These are phyloP conservation scores for Otolemur garnettii DNA, from an alignment of 2,113 vertebrate species.

Conservation along the genomic window DNA sequence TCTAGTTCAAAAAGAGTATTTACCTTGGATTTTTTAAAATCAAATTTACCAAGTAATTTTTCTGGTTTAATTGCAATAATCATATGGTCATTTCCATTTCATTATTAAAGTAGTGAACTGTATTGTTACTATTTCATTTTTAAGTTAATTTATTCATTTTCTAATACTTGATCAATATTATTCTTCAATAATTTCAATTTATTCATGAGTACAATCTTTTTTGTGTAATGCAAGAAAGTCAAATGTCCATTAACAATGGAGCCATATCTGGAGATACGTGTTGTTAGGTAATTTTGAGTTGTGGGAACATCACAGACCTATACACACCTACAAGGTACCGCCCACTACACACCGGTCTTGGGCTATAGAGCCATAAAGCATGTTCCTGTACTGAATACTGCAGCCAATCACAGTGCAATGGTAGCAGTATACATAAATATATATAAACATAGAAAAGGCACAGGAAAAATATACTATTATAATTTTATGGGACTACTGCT, in stretches of 20 bases:
- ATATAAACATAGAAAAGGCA: not conserved
- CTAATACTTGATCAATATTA: not conserved
- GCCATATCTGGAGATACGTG: not conserved
- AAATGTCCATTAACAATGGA: not conserved
- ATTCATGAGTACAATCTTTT: not conserved
- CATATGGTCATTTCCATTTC: not conserved
- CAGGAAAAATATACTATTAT: not conserved
- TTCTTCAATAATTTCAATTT: not conserved
- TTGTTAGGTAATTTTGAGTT: not conserved
- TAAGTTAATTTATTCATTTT: not conserved
- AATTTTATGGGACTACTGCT: not conserved
- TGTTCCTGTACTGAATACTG: not conserved
- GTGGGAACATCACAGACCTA: not conserved
- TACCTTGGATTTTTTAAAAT: not conserved
- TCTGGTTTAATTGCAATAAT: not conserved
- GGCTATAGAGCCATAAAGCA: not conserved
- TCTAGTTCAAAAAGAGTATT: not conserved
- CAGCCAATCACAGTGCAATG: not conserved
- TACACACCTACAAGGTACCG: not conserved
- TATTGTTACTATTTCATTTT: not conserved
- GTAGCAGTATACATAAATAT: not conserved
- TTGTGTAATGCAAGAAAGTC: not conserved
- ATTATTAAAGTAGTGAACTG: not conserved
- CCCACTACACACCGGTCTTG: not conserved
- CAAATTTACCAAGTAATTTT: not conserved